Conservation (phyloP, 2,113 vertebrate genomes). For the Microtus ochrogaster region DNA sequence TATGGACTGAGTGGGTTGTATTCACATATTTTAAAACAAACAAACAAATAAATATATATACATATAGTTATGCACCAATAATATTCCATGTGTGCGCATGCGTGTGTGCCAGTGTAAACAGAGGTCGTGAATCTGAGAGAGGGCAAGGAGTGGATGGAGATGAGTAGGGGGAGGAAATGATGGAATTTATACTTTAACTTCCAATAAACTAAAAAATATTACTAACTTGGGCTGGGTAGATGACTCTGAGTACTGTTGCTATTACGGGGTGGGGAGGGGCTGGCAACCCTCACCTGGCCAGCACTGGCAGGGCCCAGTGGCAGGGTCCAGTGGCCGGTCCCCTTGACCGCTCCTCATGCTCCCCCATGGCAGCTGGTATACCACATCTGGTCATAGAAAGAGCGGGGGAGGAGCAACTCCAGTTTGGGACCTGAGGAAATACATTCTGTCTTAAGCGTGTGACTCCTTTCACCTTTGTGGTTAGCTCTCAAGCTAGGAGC, state of each 20-base stretch:
- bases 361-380: background rate
- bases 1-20: background rate
- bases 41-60: background rate
- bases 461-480: background rate
- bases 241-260: no score
- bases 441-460: fast-evolving
- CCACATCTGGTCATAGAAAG: background rate
- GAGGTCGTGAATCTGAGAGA: background rate
- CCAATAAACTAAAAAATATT: background rate
- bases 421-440: background rate
- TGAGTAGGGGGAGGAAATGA: background rate
- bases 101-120: background rate
- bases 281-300: background rate
- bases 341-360: background rate
- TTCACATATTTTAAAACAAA: background rate
- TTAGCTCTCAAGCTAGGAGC: background rate
- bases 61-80: no score
- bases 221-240: background rate
- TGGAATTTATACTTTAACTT: background rate
- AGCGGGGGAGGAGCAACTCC: background rate
- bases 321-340: background rate
- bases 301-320: background rate
- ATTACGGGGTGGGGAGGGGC: background rate
- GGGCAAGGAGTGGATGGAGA: background rate
- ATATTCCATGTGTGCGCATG: background rate